These are phyloP conservation scores for Callopanchax toddi DNA, from an alignment of 2,113 vertebrate genomes.

Conservation along the genomic window DNA sequence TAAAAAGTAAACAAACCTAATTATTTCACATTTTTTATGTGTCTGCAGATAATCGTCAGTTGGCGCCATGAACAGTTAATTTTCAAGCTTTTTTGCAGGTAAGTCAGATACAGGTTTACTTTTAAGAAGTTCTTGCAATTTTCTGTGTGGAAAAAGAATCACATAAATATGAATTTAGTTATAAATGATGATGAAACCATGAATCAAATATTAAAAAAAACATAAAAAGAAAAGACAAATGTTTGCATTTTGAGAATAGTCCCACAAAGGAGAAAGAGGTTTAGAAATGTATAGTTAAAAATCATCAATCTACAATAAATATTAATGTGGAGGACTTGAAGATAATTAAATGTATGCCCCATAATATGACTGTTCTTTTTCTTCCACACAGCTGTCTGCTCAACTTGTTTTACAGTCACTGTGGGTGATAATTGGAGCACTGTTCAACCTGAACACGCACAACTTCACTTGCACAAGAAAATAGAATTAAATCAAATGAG, in stretches of 20 bases:
- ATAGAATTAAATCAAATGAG: not conserved
- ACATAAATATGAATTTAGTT: no score
- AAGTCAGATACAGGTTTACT: constrained; percentile 1
- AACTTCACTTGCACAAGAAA: not conserved
- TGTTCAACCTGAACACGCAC: no score
- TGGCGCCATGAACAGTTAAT: constrained; percentile 9
- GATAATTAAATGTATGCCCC: no score
- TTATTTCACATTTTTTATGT: not conserved
- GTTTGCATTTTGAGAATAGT: not conserved
- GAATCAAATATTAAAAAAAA: no score
- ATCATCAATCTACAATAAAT: not conserved
- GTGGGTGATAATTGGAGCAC: not conserved
- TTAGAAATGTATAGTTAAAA: not conserved
- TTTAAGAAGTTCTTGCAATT: not conserved
- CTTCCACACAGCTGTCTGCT: not conserved
- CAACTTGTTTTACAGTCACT: not conserved
- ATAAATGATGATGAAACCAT: no score
- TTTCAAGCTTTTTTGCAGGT: constrained; percentile 22
- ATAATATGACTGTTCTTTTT: not conserved
- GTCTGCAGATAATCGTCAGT: constrained; percentile 1
- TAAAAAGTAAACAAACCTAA: constrained; percentile 3
- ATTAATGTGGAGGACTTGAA: not conserved
- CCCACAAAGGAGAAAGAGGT: not conserved
- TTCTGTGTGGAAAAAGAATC: not conserved
- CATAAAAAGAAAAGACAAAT: no score